A percentile compares a stretch with the other conserved stretches of the same genome.
Conservation (phyloP, 2,113 vertebrate genomes). For the Poeciliopsis turrubarensis region DNA sequence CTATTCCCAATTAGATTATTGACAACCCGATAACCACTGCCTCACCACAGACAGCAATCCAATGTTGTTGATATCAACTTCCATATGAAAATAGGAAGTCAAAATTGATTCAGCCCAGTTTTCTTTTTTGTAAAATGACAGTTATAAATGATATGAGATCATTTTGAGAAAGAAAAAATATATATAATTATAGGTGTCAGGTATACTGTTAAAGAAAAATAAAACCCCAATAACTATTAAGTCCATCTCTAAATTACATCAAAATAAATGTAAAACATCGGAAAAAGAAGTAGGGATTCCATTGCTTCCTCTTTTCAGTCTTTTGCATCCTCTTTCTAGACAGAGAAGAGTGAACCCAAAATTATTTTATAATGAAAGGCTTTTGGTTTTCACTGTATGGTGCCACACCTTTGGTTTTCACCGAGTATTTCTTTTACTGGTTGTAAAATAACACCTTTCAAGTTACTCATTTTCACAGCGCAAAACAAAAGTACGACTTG, state of each 20-base stretch:
- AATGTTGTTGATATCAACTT: background rate
- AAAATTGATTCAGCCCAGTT: too few species aligned
- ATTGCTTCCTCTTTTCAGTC: background rate
- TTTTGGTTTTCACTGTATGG: conserved; percentile 9
- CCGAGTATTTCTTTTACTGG: background rate
- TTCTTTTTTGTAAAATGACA: background rate
- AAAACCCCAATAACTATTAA: background rate
- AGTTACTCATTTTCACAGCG: conserved; percentile 15
- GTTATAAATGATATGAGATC: background rate
- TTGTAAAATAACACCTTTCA: conserved; percentile 18
- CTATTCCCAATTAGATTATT: too few species aligned
- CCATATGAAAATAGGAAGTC: background rate
- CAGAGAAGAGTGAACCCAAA: background rate
- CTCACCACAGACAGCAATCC: background rate
- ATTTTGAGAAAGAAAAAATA: background rate
- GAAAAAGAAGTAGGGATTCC: background rate
- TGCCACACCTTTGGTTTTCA: conserved; percentile 8
- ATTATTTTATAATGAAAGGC: conserved; percentile 23
- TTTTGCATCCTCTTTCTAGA: background rate
- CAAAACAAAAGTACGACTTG: conserved; percentile 12
- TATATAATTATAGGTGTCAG: too few species aligned
- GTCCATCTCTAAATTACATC: too few species aligned
- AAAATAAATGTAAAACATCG: background rate
- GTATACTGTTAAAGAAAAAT: background rate
- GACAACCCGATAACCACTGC: background rate